Evolutionary conservation across 2,888 invertebrate genomes (phyloP).

Genomic region (Leptarthrus brevirostris): DNA sequence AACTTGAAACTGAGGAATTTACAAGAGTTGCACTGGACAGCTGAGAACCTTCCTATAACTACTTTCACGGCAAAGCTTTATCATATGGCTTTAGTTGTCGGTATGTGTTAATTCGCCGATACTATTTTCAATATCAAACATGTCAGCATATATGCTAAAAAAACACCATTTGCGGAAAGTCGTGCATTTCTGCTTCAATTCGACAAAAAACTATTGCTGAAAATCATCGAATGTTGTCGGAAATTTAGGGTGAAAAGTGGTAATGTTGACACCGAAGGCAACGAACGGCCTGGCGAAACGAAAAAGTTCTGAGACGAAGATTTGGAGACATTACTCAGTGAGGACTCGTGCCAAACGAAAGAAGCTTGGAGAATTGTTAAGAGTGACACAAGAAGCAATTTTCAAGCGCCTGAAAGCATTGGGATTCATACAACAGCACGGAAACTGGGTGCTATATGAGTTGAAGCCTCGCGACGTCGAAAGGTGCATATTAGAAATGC

Average conservation of each 20-base stretch:
- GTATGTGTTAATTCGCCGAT: background rate
- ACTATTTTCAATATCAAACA: slow-evolving; percentile 5
- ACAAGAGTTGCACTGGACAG: slow-evolving; percentile 22
- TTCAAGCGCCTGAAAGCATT: background rate
- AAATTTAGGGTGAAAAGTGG: slow-evolving; percentile 36
- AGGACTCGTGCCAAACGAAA: slow-evolving; percentile 53
- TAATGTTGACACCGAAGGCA: background rate
- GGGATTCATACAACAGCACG: slow-evolving; percentile 50
- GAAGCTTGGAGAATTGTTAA: slow-evolving; percentile 48
- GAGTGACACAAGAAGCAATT: slow-evolving; percentile 47
- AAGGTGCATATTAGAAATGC: slow-evolving; percentile 49
- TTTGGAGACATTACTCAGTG: slow-evolving; percentile 20
- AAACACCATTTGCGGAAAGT: slow-evolving; percentile 45
- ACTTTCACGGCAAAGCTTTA: background rate
- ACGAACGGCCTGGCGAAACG: slow-evolving; percentile 23
- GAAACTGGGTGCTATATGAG: slow-evolving; percentile 50
- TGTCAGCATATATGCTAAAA: slow-evolving; percentile 1
- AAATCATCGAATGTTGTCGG: slow-evolving; percentile 21
- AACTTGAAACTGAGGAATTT: slow-evolving; percentile 23
- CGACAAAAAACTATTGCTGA: slow-evolving; percentile 38
- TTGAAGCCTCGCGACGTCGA: slow-evolving; percentile 50
- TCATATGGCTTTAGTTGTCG: slow-evolving; percentile 9
- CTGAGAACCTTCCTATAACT: background rate
- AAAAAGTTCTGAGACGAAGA: slow-evolving; percentile 22
- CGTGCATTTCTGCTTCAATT: background rate